A percentile compares a stretch with the other conserved stretches of the same genome.
Evolutionary conservation across 2,797 vertebrate genomes (phyloP).

Genomic region (Sebastes iracundus): DNA sequence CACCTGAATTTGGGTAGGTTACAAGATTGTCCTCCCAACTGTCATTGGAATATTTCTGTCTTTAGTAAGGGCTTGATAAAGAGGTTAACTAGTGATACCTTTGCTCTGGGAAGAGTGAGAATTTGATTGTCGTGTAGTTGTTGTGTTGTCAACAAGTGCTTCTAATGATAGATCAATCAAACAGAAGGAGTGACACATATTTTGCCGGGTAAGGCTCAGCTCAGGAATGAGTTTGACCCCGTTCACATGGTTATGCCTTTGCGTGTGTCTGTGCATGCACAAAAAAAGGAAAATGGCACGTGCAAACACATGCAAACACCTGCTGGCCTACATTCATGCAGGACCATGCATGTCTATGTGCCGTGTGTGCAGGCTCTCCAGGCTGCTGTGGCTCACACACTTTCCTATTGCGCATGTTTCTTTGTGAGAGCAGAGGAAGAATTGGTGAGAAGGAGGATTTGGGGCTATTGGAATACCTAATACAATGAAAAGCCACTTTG

Average conservation of each 20-base stretch:
- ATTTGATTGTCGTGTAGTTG: background rate
- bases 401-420: background rate
- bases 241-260: background rate
- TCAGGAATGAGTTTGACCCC: background rate
- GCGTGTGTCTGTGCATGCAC: background rate
- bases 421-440: slow-evolving; percentile 30
- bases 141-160: background rate
- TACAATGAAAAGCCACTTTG: slow-evolving; percentile 71
- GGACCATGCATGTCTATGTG: background rate
- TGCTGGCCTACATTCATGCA: background rate
- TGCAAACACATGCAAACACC: background rate
- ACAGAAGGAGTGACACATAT: background rate
- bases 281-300: background rate
- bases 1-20: too few species aligned
- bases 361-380: background rate
- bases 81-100: background rate
- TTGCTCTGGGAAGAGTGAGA: background rate
- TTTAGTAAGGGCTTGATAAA: background rate
- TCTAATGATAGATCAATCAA: background rate
- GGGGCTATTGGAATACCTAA: slow-evolving; percentile 45
- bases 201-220: background rate
- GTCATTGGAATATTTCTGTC: background rate
- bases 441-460: slow-evolving; percentile 39
- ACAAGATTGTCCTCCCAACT: too few species aligned
- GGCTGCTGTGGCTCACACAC: background rate